Conservation (phyloP, 2,113 vertebrate species). For the Mohoua ochrocephala region DNA sequence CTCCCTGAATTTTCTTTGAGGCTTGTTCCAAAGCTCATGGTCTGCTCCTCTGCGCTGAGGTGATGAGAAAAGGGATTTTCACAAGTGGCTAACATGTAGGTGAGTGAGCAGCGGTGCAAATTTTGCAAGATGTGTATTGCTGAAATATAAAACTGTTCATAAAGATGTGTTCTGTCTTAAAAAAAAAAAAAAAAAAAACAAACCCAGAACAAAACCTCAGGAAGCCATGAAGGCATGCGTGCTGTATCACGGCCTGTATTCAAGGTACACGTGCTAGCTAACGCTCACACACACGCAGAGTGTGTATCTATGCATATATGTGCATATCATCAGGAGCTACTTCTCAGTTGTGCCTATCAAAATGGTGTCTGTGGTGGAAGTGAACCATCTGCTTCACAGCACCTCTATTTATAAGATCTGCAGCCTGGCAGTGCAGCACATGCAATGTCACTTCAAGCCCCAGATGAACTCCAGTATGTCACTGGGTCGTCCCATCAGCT, state of each 20-base stretch:
- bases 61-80: background rate
- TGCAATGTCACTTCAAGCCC: background rate
- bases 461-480: constrained; percentile 47
- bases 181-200: background rate
- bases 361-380: constrained; percentile 42
- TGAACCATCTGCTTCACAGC: constrained; percentile 36
- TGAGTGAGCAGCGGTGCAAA: background rate
- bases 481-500: constrained; percentile 43
- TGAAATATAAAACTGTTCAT: background rate
- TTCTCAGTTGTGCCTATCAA: constrained; percentile 49
- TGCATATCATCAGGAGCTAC: background rate
- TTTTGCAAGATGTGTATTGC: background rate
- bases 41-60: background rate
- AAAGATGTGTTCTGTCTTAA: background rate
- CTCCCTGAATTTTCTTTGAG: background rate
- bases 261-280: background rate
- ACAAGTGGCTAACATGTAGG: background rate
- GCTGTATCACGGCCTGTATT: background rate
- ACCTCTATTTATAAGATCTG: constrained; percentile 43
- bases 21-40: background rate
- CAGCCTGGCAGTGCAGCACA: constrained; percentile 22
- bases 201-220: background rate
- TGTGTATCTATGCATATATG: background rate
- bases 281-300: background rate
- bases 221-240: background rate